Conservation (phyloP, 2,113 vertebrate genomes). For the Zootoca vivipara region DNA sequence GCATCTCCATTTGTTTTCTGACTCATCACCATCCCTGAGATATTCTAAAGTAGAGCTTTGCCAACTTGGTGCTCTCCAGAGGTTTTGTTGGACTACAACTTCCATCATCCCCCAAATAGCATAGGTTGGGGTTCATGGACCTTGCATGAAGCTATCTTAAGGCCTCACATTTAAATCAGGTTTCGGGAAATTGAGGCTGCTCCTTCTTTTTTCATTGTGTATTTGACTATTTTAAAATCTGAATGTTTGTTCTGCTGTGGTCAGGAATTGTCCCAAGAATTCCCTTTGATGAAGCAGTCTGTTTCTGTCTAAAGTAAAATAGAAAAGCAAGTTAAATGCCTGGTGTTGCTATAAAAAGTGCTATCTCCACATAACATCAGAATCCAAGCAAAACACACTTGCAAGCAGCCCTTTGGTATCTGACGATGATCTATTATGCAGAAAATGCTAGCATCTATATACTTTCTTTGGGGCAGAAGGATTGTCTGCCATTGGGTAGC, state of each 20-base stretch:
- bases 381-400: background rate
- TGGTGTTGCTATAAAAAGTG: no score
- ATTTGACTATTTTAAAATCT: background rate
- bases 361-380: background rate
- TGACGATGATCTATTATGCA: background rate
- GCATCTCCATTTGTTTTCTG: background rate
- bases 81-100: no score
- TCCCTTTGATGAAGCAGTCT: background rate
- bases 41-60: background rate
- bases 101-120: no score
- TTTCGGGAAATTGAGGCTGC: background rate
- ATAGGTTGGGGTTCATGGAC: no score
- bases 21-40: background rate
- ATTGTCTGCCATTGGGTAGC: conserved; percentile 16
- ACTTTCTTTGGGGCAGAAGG: background rate
- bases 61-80: no score
- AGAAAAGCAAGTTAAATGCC: no score
- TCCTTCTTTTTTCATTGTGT: background rate
- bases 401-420: background rate
- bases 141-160: background rate
- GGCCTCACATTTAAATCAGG: background rate
- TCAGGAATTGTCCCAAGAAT: background rate
- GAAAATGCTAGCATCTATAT: conserved; percentile 9
- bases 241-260: background rate
- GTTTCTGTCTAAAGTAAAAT: background rate